Conservation (phyloP, 2,113 vertebrate genomes). For the Coregonus clupeaformis region DNA sequence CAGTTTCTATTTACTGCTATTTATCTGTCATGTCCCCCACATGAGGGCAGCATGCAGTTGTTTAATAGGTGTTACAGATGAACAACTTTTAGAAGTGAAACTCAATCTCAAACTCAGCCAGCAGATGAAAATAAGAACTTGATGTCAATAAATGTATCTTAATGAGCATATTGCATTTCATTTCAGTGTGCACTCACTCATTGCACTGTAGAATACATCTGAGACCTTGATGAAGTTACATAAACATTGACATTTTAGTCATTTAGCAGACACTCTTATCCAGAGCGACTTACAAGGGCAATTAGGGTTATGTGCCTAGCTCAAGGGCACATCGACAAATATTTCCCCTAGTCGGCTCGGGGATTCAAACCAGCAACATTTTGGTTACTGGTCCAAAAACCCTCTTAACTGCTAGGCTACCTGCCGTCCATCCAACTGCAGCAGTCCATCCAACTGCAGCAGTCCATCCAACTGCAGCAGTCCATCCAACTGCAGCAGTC, state of each 20-base stretch:
- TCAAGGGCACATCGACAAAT: too few species aligned
- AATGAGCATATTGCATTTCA: background rate
- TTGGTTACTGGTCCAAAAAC: too few species aligned
- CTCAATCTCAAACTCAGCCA: background rate
- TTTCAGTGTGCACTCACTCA: background rate
- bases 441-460: too few species aligned
- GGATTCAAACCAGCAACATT: too few species aligned
- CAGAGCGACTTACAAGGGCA: too few species aligned
- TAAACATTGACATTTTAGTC: too few species aligned
- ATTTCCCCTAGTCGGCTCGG: too few species aligned
- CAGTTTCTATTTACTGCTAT: too few species aligned
- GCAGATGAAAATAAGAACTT: background rate
- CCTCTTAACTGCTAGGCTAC: background rate
- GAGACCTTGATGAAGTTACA: background rate
- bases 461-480: background rate
- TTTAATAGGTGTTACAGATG: background rate
- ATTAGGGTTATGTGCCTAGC: too few species aligned
- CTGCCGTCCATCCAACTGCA: background rate
- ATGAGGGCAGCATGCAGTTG: background rate
- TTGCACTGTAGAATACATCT: background rate
- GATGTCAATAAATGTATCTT: background rate
- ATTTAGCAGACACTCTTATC: too few species aligned
- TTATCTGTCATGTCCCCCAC: too few species aligned
- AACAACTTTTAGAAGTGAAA: constrained; percentile 5
- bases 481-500: too few species aligned